Evolutionary conservation across 2,113 vertebrate species (phyloP), one percentile per base, ranked within the genome.

Genomic region (Oreotrochilus melanogaster): DNA sequence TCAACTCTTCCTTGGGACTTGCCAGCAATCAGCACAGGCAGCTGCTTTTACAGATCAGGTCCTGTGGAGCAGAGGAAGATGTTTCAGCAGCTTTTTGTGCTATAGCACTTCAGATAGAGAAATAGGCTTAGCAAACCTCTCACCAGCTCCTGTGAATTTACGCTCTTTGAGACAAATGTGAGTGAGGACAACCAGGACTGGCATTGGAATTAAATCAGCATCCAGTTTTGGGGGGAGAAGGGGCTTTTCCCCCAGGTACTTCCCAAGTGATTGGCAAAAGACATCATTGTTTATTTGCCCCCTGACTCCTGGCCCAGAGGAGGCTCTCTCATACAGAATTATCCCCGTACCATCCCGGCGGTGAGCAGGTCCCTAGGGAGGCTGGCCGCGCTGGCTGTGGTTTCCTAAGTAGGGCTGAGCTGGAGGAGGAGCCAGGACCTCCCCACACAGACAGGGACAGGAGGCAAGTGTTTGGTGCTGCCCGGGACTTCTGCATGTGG

Each of bases 261-360:
- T 92, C 95, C 80, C 79, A 61, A 87, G 45, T 87, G 27, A 82
- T 70, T 94, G 30, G 53, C 47, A 86, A 57, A 93, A 85, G 45
- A 23, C 28, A 25, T 27, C 7, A 27, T 7, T 60, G 65, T 64
- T 78, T 53, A 84, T 80, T 79, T 57, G 45, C 60, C 25, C 23
- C 43, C 51, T 9, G n/a, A 53, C 42, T 84, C 42, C 47, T 35
- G 28, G 53, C 15, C 56, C 0, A 0, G 27, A 75, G 48, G 56
- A 64, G 92, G 57, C n/a, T 43, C 30, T 50, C 33, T 64, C 50
- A 45, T 12, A 33, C 42, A 69, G 42, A 81, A 42, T 22, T 33
- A 56, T 7, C 39, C 50, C 37, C 14, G 31, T 4, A 17, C 31
- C 3, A 1, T 33, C 45, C 66, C 11, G 13, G 54, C 57, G 65